Evolutionary conservation across 2,888 invertebrate species (phyloP).

Genomic region (Aleiodes leptofemur): DNA sequence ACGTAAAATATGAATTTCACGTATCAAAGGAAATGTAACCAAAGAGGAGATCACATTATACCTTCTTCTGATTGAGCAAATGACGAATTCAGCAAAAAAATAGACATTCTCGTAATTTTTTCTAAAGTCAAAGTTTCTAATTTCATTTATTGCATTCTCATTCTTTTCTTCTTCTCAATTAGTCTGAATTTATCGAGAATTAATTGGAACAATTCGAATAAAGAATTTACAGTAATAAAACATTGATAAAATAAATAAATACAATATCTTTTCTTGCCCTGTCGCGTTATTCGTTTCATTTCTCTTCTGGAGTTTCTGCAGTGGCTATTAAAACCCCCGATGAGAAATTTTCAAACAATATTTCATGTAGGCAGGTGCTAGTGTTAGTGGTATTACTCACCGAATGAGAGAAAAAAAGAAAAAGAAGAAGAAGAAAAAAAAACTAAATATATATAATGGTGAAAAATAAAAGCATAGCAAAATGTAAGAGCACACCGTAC

Average conservation of each 20-base stretch:
- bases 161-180: not conserved
- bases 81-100: conserved; percentile 8
- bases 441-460: conserved; percentile 12
- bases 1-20: conserved; percentile 2
- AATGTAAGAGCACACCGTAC: not conserved
- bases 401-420: not conserved
- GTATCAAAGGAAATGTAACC: conserved; percentile 26
- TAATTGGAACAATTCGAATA: conserved; percentile 6
- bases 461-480: conserved; percentile 19
- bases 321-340: conserved; percentile 17
- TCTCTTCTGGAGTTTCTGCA: conserved; percentile 14
- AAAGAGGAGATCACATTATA: conserved; percentile 17
- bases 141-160: not conserved
- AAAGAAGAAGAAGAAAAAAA: not conserved
- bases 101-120: conserved; percentile 4
- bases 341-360: conserved; percentile 73
- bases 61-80: conserved; percentile 13
- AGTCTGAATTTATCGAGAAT: not conserved
- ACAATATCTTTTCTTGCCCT: not conserved
- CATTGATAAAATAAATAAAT: not conserved
- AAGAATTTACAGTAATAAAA: conserved; percentile 8
- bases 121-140: conserved; percentile 1
- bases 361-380: conserved; percentile 28
- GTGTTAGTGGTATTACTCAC: conserved; percentile 24
- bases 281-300: conserved; percentile 8